Evolutionary conservation across 2,113 vertebrate species (phyloP).

Genomic region (Morone saxatilis): DNA sequence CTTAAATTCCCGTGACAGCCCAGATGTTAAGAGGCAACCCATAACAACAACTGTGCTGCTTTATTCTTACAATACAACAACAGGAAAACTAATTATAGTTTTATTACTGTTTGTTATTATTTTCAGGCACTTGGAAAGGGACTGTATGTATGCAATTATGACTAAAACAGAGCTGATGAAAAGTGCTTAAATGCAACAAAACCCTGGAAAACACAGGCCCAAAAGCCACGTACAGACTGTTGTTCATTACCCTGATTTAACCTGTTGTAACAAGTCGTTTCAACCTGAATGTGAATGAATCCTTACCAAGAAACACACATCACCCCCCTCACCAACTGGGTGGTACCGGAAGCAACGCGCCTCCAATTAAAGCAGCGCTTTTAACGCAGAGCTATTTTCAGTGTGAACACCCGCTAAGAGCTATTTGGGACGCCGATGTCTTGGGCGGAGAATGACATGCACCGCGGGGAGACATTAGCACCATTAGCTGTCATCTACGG

Average conservation of each 20-base stretch:
- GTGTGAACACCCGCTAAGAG: conserved; percentile 5
- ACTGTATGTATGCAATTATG: too few relatives aligned
- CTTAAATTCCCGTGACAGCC: background rate
- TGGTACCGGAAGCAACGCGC: background rate
- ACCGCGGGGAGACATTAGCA: conserved; percentile 2
- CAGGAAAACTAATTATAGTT: background rate
- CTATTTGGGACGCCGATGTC: conserved; percentile 25
- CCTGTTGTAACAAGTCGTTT: too few relatives aligned
- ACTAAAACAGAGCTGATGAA: background rate
- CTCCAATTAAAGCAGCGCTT: background rate
- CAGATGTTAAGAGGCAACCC: background rate
- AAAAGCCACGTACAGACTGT: background rate
- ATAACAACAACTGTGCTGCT: background rate
- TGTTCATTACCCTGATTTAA: too few relatives aligned
- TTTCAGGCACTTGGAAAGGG: background rate
- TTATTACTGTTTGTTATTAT: background rate
- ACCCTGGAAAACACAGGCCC: too few relatives aligned
- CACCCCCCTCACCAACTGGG: background rate
- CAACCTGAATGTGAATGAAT: too few relatives aligned
- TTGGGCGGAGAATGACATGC: conserved; percentile 10
- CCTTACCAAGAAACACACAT: background rate
- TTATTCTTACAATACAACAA: background rate
- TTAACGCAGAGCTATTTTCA: conserved; percentile 6
- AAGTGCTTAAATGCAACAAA: background rate
- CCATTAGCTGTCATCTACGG: conserved; percentile 19